These are phyloP conservation scores for Drosophila ambigua DNA, from an alignment of 1,140 invertebrate genomes.

Conservation along the genomic window DNA sequence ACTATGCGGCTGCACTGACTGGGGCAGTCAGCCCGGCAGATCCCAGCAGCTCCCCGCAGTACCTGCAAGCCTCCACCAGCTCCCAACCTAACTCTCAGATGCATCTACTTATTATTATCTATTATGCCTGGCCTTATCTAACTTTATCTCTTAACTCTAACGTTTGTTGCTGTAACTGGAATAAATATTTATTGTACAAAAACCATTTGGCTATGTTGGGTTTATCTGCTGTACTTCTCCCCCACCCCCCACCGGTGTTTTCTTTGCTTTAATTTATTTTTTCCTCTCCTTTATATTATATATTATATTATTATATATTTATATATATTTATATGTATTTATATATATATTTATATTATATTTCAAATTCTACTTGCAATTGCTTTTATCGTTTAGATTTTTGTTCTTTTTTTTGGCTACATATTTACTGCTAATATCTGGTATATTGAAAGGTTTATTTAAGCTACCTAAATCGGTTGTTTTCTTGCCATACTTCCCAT, in stretches of 20 bases:
- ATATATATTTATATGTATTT: too few relatives aligned
- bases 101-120: conserved; percentile 12
- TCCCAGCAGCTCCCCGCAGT: not conserved
- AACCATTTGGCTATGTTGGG: conserved; percentile 32
- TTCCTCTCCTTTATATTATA: not conserved
- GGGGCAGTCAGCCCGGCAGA: not conserved
- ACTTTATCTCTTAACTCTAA: conserved; percentile 6
- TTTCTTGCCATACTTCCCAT: too few relatives aligned
- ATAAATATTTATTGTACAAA: conserved; percentile 61
- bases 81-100: conserved; percentile 33
- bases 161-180: conserved; percentile 40
- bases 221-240: conserved; percentile 36
- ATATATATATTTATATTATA: too few relatives aligned
- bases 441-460: conserved; percentile 1
- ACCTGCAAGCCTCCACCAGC: conserved; percentile 36
- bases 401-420: not conserved
- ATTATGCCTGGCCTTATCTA: conserved; percentile 17
- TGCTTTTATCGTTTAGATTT: not conserved
- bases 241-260: conserved; percentile 2
- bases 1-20: conserved; percentile 75
- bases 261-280: not conserved
- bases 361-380: not conserved
- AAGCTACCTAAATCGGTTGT: too few relatives aligned
- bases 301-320: too few relatives aligned
- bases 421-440: conserved; percentile 11